These are phyloP conservation scores for Ericerus pela DNA, from an alignment of 1,140 invertebrate species.

Conservation along the genomic window DNA sequence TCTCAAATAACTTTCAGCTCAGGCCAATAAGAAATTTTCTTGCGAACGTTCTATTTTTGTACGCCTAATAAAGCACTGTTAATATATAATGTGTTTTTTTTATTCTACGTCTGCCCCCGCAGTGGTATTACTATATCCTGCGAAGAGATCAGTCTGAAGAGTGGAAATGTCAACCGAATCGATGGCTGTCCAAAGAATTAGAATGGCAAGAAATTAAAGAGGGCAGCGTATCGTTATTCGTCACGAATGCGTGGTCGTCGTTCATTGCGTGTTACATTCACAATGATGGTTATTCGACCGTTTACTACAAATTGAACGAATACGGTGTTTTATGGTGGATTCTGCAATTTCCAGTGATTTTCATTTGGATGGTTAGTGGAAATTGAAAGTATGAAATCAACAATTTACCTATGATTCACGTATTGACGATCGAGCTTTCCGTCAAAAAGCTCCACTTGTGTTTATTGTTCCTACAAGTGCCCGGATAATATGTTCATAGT, in stretches of 20 bases:
- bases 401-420: neutral
- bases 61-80: too few relatives aligned
- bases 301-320: conserved; percentile 47
- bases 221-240: conserved; percentile 41
- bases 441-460: too few relatives aligned
- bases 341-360: conserved; percentile 45
- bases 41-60: too few relatives aligned
- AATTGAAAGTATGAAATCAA: neutral
- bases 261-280: conserved; percentile 45
- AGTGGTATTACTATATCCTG: conserved; percentile 54
- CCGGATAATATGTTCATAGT: too few relatives aligned
- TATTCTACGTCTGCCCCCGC: too few relatives aligned
- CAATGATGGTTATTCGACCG: conserved; percentile 45
- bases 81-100: too few relatives aligned
- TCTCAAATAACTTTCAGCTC: too few relatives aligned
- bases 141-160: conserved; percentile 40
- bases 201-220: conserved; percentile 51
- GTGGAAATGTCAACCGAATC: conserved; percentile 60
- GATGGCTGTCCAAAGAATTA: conserved; percentile 46
- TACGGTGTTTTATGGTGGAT: conserved; percentile 49
- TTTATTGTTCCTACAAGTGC: too few relatives aligned
- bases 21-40: too few relatives aligned
- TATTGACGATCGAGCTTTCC: neutral
- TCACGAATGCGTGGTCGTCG: conserved; percentile 39
- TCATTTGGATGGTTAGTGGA: conserved; percentile 41